Percentiles rank a stretch among this genome's conserved stretches.
phyloP scores from a whole-genome alignment of 1,140 invertebrate genomes.

The Microvelia longipes region DNA sequence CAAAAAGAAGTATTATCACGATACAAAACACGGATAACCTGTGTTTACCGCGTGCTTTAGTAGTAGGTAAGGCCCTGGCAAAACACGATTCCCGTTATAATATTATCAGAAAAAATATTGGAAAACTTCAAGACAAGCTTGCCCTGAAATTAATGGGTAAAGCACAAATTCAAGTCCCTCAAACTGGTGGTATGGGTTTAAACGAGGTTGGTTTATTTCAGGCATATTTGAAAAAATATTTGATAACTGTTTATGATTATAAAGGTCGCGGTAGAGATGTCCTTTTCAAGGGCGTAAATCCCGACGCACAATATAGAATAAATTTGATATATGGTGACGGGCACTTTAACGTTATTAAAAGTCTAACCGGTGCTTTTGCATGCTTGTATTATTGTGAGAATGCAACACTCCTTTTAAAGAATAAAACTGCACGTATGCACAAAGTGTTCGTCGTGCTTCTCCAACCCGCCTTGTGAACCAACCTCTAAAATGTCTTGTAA shows the following conservation, averaged over 20 bases:
- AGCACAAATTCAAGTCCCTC: background rate
- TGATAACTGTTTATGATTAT: background rate
- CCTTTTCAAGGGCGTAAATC: background rate
- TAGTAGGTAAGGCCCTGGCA: background rate
- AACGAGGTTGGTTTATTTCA: background rate
- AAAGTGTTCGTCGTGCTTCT: background rate
- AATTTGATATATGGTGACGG: background rate
- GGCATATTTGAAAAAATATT: background rate
- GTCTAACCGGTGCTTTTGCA: background rate
- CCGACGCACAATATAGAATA: background rate
- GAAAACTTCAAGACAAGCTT: background rate
- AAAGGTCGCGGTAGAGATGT: background rate
- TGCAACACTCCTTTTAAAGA: too few species aligned
- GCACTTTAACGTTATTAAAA: background rate
- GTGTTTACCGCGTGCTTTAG: background rate
- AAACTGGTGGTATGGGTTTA: background rate
- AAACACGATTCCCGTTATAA: background rate
- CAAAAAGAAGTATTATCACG: background rate
- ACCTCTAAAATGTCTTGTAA: too few species aligned
- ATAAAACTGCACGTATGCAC: too few species aligned
- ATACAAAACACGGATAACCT: background rate
- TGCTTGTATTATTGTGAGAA: background rate
- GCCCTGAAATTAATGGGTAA: background rate
- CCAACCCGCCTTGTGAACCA: background rate
- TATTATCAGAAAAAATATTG: background rate